Evolutionary conservation across 2,888 invertebrate species (phyloP).

Genomic region (Strigamia crassipes): DNA sequence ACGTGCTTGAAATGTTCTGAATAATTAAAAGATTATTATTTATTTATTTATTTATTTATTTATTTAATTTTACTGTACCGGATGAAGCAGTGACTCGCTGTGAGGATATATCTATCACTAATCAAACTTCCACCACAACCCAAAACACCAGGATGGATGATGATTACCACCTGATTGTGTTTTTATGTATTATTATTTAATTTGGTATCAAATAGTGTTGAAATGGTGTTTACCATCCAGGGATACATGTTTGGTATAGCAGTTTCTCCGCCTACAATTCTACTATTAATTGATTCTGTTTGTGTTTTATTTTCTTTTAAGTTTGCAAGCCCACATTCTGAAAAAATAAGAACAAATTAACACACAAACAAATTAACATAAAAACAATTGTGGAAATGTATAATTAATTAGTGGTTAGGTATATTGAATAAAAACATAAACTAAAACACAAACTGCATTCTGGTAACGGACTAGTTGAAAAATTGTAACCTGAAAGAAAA

Average conservation of each 20-base stretch:
- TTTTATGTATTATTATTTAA: background rate
- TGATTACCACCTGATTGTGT: conserved; percentile 3
- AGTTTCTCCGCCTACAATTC: conserved; percentile 44
- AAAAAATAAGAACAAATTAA: background rate
- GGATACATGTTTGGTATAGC: conserved; percentile 10
- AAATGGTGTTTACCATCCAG: conserved; percentile 33
- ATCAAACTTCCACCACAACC: conserved; percentile 42
- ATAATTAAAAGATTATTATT: background rate
- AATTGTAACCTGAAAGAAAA: conserved; percentile 35
- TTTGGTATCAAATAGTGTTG: background rate
- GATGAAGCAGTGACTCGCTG: conserved; percentile 45
- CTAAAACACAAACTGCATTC: conserved; percentile 26
- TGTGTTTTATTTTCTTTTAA: background rate
- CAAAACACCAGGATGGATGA: conserved; percentile 29
- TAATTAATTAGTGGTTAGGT: too few species aligned
- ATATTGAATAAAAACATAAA: background rate
- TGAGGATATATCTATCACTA: conserved; percentile 45
- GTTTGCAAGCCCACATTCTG: conserved; percentile 5
- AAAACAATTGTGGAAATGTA: background rate
- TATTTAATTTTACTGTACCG: background rate
- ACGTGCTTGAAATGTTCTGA: conserved; percentile 2
- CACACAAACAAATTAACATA: background rate
- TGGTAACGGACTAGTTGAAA: background rate
- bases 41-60: background rate
- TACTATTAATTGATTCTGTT: background rate